Base-by-base conservation (phyloP, 2,113 vertebrate species). In the Beaufortia kweichowensis region DNA sequence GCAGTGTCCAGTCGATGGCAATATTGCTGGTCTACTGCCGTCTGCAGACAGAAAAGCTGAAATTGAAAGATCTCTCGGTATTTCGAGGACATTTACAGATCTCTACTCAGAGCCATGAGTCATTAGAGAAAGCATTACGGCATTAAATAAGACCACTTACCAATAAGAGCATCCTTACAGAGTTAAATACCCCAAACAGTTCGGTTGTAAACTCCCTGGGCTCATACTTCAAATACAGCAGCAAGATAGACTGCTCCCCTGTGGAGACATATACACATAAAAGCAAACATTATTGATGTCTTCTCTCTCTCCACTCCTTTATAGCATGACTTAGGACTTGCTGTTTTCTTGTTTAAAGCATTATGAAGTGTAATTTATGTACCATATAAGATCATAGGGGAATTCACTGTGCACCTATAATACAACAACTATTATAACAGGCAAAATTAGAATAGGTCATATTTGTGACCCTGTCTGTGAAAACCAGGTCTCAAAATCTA, bases 221-320 rank as follows among this genome's bases (percentile, higher is more conserved):
- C 73, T 82, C 74, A 60, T 86, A 88, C 63, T 74, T 87, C 80
- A 88, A 77, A 81, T 80, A 88, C 29, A 88, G 80, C 46, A 87
- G 79, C 46, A 82, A 75, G 80, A 88, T 65, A 15, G 79, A 73
- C 69, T 69, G 73, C 12, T 88, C 87, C 57, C 87, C 87, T 88
- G 76, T 28, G 74, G 59, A 78, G 50, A 83, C 73, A 81, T 43
- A 84, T 21, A 35, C 69, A 82, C 72, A 82, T 66, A 79, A 76
- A 82, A 65, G 29, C 72, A 82, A 67, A 76, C 72, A 76, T 82
- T 65, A 23, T 76, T 82, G 26, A 57, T 53, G 66, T 62, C 53
- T 64, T 68, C 35, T 53, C 50, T 46, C 70, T 65, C 28, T 71
- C 24, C 31, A 67, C 62, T 59, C 41, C 41, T 39, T 56, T 28